phyloP scores from a whole-genome alignment of 2,888 invertebrate genomes.

The Cephus spinipes region DNA sequence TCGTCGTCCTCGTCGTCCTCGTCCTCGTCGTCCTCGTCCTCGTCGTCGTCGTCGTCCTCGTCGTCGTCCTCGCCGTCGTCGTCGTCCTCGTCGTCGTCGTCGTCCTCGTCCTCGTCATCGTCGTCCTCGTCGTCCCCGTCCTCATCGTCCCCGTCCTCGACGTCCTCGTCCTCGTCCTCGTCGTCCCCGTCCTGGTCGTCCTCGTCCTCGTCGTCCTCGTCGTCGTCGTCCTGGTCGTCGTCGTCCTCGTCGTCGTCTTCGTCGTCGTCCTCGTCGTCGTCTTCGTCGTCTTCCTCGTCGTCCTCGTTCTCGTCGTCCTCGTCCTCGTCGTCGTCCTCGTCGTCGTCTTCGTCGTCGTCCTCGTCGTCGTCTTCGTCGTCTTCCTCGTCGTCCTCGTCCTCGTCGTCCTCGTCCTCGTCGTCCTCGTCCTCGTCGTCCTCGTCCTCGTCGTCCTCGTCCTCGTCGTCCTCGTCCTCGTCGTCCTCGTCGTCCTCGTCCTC shows the following conservation, averaged over 20 bases:
- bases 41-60: not conserved
- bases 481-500: not conserved
- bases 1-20: not conserved
- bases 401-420: not conserved
- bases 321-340: not conserved
- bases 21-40: conserved; percentile 1
- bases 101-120: not conserved
- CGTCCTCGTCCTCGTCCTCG: too few relatives aligned
- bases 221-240: not conserved
- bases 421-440: not conserved
- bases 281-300: too few relatives aligned
- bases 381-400: not conserved
- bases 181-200: too few relatives aligned
- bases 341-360: too few relatives aligned
- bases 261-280: too few relatives aligned
- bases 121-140: too few relatives aligned
- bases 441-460: not conserved
- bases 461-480: conserved; percentile 2
- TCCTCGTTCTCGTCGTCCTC: too few relatives aligned
- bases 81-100: not conserved
- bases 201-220: too few relatives aligned
- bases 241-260: too few relatives aligned
- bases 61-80: not conserved
- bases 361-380: too few relatives aligned
- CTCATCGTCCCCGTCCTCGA: too few relatives aligned